phyloP scores from a whole-genome alignment of 2,888 invertebrate species.

The Blastobasis adustella region DNA sequence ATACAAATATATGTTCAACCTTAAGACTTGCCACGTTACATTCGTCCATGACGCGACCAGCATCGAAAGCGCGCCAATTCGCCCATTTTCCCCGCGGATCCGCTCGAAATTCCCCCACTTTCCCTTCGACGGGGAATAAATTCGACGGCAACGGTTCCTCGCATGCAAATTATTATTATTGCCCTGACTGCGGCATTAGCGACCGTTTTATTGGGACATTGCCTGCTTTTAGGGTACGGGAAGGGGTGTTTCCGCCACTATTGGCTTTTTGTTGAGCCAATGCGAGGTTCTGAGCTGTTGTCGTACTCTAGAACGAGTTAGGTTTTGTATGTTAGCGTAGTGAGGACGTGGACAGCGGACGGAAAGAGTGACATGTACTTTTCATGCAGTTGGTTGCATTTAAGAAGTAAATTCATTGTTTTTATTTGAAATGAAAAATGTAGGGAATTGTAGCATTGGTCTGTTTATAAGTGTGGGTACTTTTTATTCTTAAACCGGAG shows the following conservation, averaged over 20 bases:
- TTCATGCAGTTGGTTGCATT: neutral
- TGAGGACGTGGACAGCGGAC: neutral
- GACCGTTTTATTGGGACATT: slow-evolving; percentile 30
- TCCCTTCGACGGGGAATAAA: slow-evolving; percentile 29
- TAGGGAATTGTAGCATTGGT: too few species aligned
- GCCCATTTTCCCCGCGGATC: slow-evolving; percentile 23
- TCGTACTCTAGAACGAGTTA: neutral
- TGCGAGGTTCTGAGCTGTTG: neutral
- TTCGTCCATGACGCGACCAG: slow-evolving; percentile 17
- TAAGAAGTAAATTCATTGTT: neutral
- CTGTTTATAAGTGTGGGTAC: too few species aligned
- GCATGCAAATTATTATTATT: slow-evolving; percentile 60
- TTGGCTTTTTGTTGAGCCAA: neutral
- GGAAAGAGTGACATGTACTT: neutral
- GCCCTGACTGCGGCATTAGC: slow-evolving; percentile 47
- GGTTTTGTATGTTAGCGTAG: neutral
- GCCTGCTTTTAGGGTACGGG: slow-evolving; percentile 16
- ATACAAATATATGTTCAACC: slow-evolving; percentile 2
- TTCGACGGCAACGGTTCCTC: slow-evolving; percentile 28
- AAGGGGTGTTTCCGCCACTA: neutral
- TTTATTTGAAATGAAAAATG: too few species aligned
- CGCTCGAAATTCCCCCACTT: slow-evolving; percentile 8
- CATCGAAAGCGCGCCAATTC: slow-evolving; percentile 30
- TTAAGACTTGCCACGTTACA: slow-evolving; percentile 19
- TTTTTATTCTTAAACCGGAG: too few species aligned